phyloP scores from a whole-genome alignment of 1,140 invertebrate species.

The Psix sp. region DNA sequence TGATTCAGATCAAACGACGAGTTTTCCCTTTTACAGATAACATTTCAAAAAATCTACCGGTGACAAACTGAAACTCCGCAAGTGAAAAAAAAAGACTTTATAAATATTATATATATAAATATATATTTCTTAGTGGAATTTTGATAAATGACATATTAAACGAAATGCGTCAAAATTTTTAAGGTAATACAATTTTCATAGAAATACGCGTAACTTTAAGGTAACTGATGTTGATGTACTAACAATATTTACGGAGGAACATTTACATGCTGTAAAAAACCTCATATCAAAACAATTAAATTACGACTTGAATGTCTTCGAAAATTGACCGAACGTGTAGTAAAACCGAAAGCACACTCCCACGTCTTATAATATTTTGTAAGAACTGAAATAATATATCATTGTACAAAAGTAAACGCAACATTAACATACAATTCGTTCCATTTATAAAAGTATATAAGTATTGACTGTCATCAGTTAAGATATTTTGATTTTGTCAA shows the following conservation, averaged over 20 bases:
- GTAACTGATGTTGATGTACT: conserved; percentile 64
- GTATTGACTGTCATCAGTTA: conserved; percentile 27
- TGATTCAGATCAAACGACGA: conserved; percentile 42
- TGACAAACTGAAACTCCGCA: conserved; percentile 51
- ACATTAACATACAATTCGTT: conserved; percentile 52
- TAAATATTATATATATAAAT: conserved; percentile 65
- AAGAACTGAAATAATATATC: conserved; percentile 61
- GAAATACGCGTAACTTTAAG: conserved; percentile 60
- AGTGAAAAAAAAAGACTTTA: conserved; percentile 60
- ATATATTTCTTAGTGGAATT: conserved; percentile 73
- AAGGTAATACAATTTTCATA: conserved; percentile 59
- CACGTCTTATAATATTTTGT: conserved; percentile 57
- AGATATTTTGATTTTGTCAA: too few species aligned
- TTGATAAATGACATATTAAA: conserved; percentile 69
- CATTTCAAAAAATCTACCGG: conserved; percentile 38
- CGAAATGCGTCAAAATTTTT: conserved; percentile 59
- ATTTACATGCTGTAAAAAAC: conserved; percentile 38
- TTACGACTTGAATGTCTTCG: conserved; percentile 55
- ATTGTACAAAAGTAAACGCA: conserved; percentile 62
- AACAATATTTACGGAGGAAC: conserved; percentile 58
- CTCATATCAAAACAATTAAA: conserved; percentile 43
- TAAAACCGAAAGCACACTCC: conserved; percentile 54
- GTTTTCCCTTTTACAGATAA: conserved; percentile 31
- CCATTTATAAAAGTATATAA: conserved; percentile 29
- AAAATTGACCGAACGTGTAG: conserved; percentile 53